Evolutionary conservation across 2,797 vertebrate genomes (phyloP), one percentile per base, ranked within the genome.

Genomic region (Falco biarmicus): DNA sequence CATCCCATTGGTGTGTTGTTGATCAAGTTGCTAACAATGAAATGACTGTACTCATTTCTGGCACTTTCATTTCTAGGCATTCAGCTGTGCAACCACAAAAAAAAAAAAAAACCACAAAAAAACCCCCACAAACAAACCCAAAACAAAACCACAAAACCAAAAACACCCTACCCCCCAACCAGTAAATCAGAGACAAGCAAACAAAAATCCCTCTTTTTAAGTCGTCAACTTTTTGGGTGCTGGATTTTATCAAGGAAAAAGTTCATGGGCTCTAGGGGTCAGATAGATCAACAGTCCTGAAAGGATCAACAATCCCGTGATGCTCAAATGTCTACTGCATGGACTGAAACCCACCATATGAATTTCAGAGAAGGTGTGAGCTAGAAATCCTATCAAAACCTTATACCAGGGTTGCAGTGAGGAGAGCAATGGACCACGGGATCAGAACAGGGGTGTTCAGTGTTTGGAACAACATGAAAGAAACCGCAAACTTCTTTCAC

Each of bases 381-480:
- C 18, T 51, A 34, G n/a, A 56, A 78, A 47, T 74, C 39, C 45
- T 14, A 6, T 11, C 26, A 19, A 53, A 53, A 32, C 26, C 31
- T 48, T 29, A 12, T 11, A 59, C 37, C n/a, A 69, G 50, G 22
- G 39, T 22, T 70, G 18, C 16, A 61, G 25, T 13, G 18, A 66
- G 59, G n/a, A 54, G 16, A 53, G 17, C 28, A 59, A 47, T 12
- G 29, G n/a, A 34, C 7, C 24, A 41, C 34, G 26, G 51, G 19
- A 19, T 34, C 22, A 34, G 29, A 31, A 25, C 14, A 28, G 43
- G 5, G 13, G 11, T 50, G 28, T 26, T 65, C 57, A 21, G 5
- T 1, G 4, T 39, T 18, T 1, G 5, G 32, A 32, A 26, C 34
- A 59, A 18, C 3, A 3, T 15, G 41, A 47, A 45, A 60, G 19